Percentiles rank a stretch among this genome's conserved stretches.
These are phyloP conservation scores for Brevimyrus niger DNA, from an alignment of 2,113 vertebrate genomes.

Conservation along the genomic window DNA sequence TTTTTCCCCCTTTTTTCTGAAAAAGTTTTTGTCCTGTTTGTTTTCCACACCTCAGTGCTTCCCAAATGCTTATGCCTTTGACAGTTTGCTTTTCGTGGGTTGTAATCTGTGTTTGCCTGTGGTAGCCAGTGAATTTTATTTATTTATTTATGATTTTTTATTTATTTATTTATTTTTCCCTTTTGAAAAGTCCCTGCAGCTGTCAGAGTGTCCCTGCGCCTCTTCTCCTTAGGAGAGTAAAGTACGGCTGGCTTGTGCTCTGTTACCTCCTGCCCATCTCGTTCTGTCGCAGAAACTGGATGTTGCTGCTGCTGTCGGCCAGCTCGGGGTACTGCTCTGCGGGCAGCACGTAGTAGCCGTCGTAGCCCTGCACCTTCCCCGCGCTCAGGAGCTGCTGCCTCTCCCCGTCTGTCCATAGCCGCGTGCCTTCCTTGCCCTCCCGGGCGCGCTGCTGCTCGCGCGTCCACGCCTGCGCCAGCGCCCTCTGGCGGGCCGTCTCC, in stretches of 20 bases:
- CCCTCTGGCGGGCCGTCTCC: conserved; percentile 76
- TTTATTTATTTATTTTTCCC: conserved; percentile 34
- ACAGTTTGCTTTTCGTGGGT: background rate
- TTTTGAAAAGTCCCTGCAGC: conserved; percentile 62
- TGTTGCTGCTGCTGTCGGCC: conserved; percentile 86
- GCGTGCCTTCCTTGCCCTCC: conserved; percentile 74
- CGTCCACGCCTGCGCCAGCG: conserved; percentile 71
- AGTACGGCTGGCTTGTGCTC: conserved; percentile 39
- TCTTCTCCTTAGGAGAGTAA: conserved; percentile 81
- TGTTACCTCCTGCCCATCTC: conserved; percentile 94
- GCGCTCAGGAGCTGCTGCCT: conserved; percentile 76
- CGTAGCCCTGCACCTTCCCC: conserved; percentile 77
- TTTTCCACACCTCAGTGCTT: conserved; percentile 19
- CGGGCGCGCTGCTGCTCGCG: conserved; percentile 72
- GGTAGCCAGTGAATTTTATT: conserved; percentile 13
- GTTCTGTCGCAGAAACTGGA: conserved; percentile 90
- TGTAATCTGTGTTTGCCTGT: conserved; percentile 5
- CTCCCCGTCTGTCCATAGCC: conserved; percentile 78
- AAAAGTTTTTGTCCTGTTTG: conserved; percentile 12
- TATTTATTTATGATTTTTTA: conserved; percentile 10
- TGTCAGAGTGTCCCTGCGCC: conserved; percentile 64
- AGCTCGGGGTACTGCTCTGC: conserved; percentile 87
- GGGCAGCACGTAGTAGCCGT: conserved; percentile 80
- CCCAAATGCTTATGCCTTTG: background rate
- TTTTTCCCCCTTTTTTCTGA: conserved; percentile 3